phyloP scores from a whole-genome alignment of 2,888 invertebrate genomes.

The Hololepta plana region DNA sequence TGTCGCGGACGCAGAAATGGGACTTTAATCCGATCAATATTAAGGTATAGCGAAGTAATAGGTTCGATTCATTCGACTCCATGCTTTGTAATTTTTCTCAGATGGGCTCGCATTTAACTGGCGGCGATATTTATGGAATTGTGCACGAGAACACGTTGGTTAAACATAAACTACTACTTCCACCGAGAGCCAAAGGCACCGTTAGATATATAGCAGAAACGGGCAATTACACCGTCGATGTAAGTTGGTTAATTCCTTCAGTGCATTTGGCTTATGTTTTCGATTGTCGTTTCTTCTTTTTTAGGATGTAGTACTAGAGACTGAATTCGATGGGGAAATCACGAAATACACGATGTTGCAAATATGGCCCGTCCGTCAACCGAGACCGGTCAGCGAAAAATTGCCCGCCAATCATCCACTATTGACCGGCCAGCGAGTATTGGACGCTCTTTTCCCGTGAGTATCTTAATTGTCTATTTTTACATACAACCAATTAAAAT shows the following conservation, averaged over 20 bases:
- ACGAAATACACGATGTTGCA: conserved; percentile 92
- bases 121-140: conserved; percentile 90
- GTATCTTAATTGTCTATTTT: conserved; percentile 20
- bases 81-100: conserved; percentile 25
- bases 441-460: conserved; percentile 96
- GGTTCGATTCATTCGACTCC: conserved; percentile 1
- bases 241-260: conserved; percentile 31
- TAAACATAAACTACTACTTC: conserved; percentile 90
- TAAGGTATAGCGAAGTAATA: conserved; percentile 33
- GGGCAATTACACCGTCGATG: conserved; percentile 86
- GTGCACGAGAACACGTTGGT: conserved; percentile 97
- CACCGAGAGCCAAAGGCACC: conserved; percentile 89
- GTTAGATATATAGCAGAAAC: conserved; percentile 87
- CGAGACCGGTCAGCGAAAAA: conserved; percentile 93
- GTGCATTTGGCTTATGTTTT: neutral
- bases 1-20: conserved; percentile 70
- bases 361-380: conserved; percentile 98
- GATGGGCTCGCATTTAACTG: conserved; percentile 94
- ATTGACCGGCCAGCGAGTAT: conserved; percentile 92
- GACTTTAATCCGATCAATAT: conserved; percentile 78
- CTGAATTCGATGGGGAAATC: conserved; percentile 94
- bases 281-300: conserved; percentile 9
- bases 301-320: conserved; percentile 89
- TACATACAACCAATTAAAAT: neutral
- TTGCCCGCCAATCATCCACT: conserved; percentile 96